phyloP scores from a whole-genome alignment of 2,113 vertebrate genomes.

The Lagopus leucura region DNA sequence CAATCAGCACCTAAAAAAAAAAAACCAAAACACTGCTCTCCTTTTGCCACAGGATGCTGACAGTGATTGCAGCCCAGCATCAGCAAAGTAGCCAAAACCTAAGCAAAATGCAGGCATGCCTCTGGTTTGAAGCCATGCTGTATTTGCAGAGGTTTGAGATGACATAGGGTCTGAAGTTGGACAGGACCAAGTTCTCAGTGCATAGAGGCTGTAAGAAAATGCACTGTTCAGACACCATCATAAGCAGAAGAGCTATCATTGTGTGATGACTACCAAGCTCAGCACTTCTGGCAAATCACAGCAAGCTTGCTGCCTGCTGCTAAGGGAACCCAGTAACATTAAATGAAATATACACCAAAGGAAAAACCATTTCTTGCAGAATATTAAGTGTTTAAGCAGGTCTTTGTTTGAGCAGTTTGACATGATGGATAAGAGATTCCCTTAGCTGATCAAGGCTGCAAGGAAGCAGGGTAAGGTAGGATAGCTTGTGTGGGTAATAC shows the following conservation, averaged over 20 bases:
- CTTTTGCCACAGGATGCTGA: accelerated
- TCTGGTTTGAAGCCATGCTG: accelerated
- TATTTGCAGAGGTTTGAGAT: not conserved
- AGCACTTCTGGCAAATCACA: not conserved
- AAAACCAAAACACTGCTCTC: accelerated
- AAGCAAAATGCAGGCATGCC: not conserved
- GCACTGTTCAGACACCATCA: not conserved
- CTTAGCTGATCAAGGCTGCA: not conserved
- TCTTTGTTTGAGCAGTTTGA: not conserved
- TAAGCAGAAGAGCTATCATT: not conserved
- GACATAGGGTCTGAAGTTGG: not conserved
- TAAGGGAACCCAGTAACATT: not conserved
- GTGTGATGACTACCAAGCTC: not conserved
- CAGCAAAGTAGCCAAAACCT: not conserved
- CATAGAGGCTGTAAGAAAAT: not conserved
- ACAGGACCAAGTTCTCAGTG: not conserved
- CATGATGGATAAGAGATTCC: accelerated
- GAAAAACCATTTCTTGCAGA: not conserved
- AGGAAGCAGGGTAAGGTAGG: not conserved
- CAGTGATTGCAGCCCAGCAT: not conserved
- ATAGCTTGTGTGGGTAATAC: not conserved
- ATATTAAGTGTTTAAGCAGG: not conserved
- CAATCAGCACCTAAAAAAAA: not conserved
- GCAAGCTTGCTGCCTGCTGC: not conserved
- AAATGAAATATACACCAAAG: not conserved